A percentile compares a stretch with the other conserved stretches of the same genome.
Evolutionary conservation across 2,888 invertebrate genomes (phyloP).

Genomic region (Agriopis aurantiaria): DNA sequence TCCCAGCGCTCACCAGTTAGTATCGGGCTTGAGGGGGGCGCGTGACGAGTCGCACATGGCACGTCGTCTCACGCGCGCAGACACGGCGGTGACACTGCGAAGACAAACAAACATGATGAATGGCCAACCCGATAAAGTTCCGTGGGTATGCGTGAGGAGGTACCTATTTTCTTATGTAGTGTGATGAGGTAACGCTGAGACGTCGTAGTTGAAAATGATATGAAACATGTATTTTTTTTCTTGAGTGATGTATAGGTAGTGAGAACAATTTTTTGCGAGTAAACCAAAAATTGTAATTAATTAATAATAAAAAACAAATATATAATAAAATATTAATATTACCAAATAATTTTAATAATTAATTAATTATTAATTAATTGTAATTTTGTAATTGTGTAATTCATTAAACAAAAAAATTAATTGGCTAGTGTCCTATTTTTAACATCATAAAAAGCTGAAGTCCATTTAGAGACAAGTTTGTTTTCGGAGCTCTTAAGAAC

Average conservation of each 20-base stretch:
- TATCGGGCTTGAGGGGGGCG: conserved; percentile 3
- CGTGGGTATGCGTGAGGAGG: conserved; percentile 24
- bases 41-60: conserved; percentile 27
- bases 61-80: conserved; percentile 36
- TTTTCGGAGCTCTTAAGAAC: too few species aligned
- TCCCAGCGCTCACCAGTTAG: conserved; percentile 1
- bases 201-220: neutral
- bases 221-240: neutral
- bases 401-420: too few species aligned
- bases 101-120: conserved; percentile 51
- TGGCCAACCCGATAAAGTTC: conserved; percentile 45
- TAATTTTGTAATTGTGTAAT: too few species aligned
- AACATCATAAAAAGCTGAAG: too few species aligned
- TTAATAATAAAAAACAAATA: too few species aligned
- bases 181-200: neutral
- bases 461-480: too few species aligned
- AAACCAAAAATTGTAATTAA: too few species aligned
- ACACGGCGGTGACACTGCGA: conserved; percentile 45
- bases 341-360: too few species aligned
- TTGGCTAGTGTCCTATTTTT: too few species aligned
- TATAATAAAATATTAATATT: too few species aligned
- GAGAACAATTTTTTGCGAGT: too few species aligned
- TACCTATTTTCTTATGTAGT: neutral
- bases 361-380: too few species aligned
- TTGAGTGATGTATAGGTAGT: neutral